Percentiles rank a stretch among this genome's conserved stretches.
These are phyloP conservation scores for Craseonycteris thonglongyai DNA, from an alignment of 2,113 vertebrate species.

Conservation along the genomic window DNA sequence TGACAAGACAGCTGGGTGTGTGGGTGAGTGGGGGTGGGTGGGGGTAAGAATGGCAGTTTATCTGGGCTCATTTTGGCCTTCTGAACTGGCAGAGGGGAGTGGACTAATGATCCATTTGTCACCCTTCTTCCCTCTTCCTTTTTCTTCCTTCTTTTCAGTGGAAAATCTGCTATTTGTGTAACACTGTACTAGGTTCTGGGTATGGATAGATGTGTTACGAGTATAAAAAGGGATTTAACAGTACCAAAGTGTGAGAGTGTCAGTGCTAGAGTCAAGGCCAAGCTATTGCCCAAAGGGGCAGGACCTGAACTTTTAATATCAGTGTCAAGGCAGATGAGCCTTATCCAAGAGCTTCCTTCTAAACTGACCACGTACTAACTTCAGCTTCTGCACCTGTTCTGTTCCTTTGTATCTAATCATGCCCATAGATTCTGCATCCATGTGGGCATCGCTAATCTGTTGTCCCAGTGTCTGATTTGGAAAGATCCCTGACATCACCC, in stretches of 20 bases:
- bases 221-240: background rate
- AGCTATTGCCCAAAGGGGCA: background rate
- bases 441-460: background rate
- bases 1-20: too few species aligned
- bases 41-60: background rate
- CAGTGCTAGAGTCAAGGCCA: background rate
- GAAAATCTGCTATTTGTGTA: background rate
- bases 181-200: background rate
- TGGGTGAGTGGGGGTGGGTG: too few species aligned
- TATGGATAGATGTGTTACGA: background rate
- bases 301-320: background rate
- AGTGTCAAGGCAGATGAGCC: background rate
- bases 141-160: background rate
- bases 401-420: background rate
- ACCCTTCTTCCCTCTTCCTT: background rate
- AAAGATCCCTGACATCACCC: background rate
- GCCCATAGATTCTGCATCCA: background rate
- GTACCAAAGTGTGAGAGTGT: background rate
- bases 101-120: background rate
- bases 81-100: background rate
- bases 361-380: background rate
- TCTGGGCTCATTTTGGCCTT: background rate
- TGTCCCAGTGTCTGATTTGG: background rate
- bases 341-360: background rate
- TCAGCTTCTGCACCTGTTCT: background rate